Percentiles rank a stretch among this genome's conserved stretches.
phyloP scores from a whole-genome alignment of 2,888 invertebrate species.

The Rhorus exstirpatorius region DNA sequence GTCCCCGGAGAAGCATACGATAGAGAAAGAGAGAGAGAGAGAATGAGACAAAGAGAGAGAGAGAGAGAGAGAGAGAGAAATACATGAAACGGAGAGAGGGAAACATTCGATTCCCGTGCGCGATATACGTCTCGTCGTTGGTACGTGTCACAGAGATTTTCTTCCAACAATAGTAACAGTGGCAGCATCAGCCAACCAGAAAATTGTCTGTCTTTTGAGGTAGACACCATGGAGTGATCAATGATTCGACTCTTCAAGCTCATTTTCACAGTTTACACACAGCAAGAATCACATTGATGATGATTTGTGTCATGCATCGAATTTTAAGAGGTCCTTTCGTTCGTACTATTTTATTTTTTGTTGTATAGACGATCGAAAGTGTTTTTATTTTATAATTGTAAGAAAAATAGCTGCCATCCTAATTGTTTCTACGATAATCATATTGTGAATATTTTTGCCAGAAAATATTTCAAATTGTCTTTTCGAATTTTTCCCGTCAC shows the following conservation, averaged over 20 bases:
- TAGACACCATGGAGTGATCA: conserved; percentile 30
- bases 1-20: conserved; percentile 27
- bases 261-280: conserved; percentile 2
- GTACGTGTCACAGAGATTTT: conserved; percentile 61
- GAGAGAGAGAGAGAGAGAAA: not conserved
- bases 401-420: not conserved
- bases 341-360: not conserved
- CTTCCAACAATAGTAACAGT: conserved; percentile 38
- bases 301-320: not conserved
- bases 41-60: not conserved
- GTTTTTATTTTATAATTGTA: not conserved
- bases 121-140: conserved; percentile 52
- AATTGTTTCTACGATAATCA: not conserved
- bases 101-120: conserved; percentile 56
- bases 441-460: not conserved
- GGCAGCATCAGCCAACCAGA: conserved; percentile 31
- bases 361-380: not conserved
- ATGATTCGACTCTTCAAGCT: conserved; percentile 31
- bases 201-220: conserved; percentile 53
- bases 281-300: not conserved
- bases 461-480: not conserved
- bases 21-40: conserved; percentile 7
- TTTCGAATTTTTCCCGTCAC: too few relatives aligned
- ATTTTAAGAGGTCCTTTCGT: not conserved
- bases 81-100: conserved; percentile 39